Conservation (phyloP, 2,888 invertebrate genomes). For the Abscondita cerata region DNA sequence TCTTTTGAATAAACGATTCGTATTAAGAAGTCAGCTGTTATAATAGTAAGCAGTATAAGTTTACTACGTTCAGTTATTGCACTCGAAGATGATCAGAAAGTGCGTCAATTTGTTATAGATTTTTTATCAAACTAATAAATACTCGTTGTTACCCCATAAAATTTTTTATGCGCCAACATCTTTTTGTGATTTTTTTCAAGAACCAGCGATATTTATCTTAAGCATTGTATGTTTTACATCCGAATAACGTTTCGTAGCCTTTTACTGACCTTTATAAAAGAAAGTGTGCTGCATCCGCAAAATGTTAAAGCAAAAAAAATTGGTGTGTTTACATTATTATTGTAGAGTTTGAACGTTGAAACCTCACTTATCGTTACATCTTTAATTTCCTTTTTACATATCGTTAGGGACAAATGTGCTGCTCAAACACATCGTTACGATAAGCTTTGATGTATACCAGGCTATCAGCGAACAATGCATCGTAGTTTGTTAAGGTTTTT, state of each 20-base stretch:
- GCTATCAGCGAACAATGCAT: constrained; percentile 26
- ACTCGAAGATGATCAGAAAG: no score
- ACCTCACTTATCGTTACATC: constrained; percentile 55
- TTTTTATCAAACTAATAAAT: no score
- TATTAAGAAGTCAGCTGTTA: no score
- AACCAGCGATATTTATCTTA: background rate
- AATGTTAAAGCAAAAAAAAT: constrained; percentile 19
- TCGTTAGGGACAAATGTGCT: constrained; percentile 57
- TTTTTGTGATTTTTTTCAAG: constrained; percentile 1
- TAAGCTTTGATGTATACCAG: constrained; percentile 54
- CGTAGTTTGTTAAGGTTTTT: constrained; percentile 32
- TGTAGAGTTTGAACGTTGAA: constrained; percentile 28
- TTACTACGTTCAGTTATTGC: no score
- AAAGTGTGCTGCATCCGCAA: constrained; percentile 15
- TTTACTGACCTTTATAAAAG: constrained; percentile 24
- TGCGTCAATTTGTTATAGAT: no score
- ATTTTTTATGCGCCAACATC: background rate
- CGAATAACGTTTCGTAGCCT: constrained; percentile 7
- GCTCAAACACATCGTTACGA: constrained; percentile 57
- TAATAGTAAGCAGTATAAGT: no score
- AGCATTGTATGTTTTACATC: constrained; percentile 3
- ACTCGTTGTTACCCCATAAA: no score
- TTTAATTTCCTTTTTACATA: constrained; percentile 60
- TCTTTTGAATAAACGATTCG: no score
- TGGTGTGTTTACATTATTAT: constrained; percentile 23